Evolutionary conservation across 2,888 invertebrate species (phyloP).

Genomic region (Acleris cristana): DNA sequence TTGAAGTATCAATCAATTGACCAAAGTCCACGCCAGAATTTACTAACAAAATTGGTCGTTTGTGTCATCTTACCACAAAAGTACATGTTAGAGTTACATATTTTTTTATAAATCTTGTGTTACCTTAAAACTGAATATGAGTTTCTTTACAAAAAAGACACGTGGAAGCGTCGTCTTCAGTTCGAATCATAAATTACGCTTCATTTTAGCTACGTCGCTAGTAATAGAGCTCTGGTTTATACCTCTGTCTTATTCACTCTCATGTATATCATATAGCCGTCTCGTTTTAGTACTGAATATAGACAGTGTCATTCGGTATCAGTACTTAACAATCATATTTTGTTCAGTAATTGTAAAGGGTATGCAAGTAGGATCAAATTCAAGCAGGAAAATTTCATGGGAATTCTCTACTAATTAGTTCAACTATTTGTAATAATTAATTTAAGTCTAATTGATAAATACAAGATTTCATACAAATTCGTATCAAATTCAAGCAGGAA

Average conservation of each 20-base stretch:
- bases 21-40: conserved; percentile 15
- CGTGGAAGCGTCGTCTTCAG: conserved; percentile 23
- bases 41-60: not conserved
- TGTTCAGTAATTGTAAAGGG: conserved; percentile 8
- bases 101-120: too few species aligned
- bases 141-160: conserved; percentile 3
- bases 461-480: too few species aligned
- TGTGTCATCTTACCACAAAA: not conserved
- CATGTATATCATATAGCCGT: not conserved
- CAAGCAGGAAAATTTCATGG: not conserved
- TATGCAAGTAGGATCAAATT: not conserved
- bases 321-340: conserved; percentile 32
- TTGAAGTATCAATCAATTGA: conserved; percentile 16
- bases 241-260: conserved; percentile 11
- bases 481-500: too few species aligned
- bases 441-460: too few species aligned
- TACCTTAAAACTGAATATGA: too few species aligned
- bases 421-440: too few species aligned
- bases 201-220: conserved; percentile 40
- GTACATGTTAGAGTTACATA: not conserved
- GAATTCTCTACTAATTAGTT: not conserved
- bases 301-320: conserved; percentile 33
- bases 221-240: conserved; percentile 28
- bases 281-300: conserved; percentile 32
- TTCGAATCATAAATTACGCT: conserved; percentile 30